Percentiles rank a stretch among this genome's conserved stretches.
These are phyloP conservation scores for Anoplophora glabripennis DNA, from an alignment of 1,140 invertebrate species.

Conservation along the genomic window DNA sequence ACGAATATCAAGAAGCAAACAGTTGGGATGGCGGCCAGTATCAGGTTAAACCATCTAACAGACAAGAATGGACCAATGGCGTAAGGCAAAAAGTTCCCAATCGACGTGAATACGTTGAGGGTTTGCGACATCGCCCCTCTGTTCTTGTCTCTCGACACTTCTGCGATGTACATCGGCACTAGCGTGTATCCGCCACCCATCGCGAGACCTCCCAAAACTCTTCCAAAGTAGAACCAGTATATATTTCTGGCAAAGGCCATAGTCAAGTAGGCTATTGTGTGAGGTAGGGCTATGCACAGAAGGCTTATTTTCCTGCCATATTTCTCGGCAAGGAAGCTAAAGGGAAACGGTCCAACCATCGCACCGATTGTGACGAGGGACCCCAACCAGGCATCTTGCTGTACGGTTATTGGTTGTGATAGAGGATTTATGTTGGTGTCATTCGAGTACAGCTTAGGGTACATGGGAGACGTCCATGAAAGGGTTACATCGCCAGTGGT, in stretches of 20 bases:
- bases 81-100: conserved; percentile 34
- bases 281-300: conserved; percentile 52
- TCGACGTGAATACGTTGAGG: conserved; percentile 26
- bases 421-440: conserved; percentile 32
- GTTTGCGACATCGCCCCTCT: conserved; percentile 52
- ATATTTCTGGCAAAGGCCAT: conserved; percentile 56
- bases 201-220: conserved; percentile 60
- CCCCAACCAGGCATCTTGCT: conserved; percentile 69
- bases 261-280: conserved; percentile 63
- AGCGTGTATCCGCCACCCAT: conserved; percentile 64
- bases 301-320: conserved; percentile 49
- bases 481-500: conserved; percentile 62
- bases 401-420: conserved; percentile 44
- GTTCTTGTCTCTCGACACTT: conserved; percentile 64
- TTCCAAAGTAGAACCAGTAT: conserved; percentile 52
- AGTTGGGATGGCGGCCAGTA: conserved; percentile 50
- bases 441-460: conserved; percentile 52
- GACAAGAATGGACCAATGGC: conserved; percentile 31
- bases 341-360: conserved; percentile 53
- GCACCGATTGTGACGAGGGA: conserved; percentile 76
- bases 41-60: conserved; percentile 50
- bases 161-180: conserved; percentile 63
- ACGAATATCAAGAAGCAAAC: conserved; percentile 55
- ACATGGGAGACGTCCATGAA: conserved; percentile 71
- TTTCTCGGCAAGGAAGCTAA: conserved; percentile 44